Base-by-base conservation (phyloP, 64 coral and sea anemone genomes). In the Porites lutea region DNA sequence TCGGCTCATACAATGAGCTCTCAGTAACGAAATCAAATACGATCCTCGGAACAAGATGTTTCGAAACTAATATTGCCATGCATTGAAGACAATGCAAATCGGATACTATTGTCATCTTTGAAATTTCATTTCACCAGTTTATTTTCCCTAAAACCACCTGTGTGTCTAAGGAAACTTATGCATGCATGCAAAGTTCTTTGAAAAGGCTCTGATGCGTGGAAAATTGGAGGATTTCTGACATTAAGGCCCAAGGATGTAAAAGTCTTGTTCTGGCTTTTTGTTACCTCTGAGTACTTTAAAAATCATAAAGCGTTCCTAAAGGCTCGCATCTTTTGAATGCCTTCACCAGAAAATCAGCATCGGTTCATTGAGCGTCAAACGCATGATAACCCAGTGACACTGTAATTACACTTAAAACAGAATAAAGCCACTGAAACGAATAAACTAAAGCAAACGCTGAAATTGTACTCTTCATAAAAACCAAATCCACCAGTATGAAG, bases 301-400 rank as follows among this genome's bases (percentile, higher is more conserved):
- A 27, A 11, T 84, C 62, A 44, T 0, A 84, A 65, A 84, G 62
- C 81, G 81, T 84, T 76, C 51, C 61, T 8, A 68, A 84, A 65
- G 69, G 4, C 19, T 50, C 81, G 46, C 81, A 84, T 84, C 81
- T 20, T 84, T 84, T n/a, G 61, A 66, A 84, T 84, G 46, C 47
- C 63, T 66, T 84, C 81, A 52, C 62, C 81, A 19, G 52, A 69
- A 50, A 2, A 20, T 11, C 47, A 68, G 47, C 6, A 44, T 68
- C 81, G 81, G 60, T 84, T 68, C 81, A 84, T 0, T 84, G 81
- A 69, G 69, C 23, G 64, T 8, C 49, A 7, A 84, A 69, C 63
- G 81, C 81, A 68, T 84, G 81, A 84, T 68, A 69, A 68, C 8
- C 44, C 4, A 14, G 12, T 48, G 4, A 20, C 81, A 52, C 9